Base-by-base conservation (phyloP, 2,113 vertebrate species). In the Anser brachyrhynchus region DNA sequence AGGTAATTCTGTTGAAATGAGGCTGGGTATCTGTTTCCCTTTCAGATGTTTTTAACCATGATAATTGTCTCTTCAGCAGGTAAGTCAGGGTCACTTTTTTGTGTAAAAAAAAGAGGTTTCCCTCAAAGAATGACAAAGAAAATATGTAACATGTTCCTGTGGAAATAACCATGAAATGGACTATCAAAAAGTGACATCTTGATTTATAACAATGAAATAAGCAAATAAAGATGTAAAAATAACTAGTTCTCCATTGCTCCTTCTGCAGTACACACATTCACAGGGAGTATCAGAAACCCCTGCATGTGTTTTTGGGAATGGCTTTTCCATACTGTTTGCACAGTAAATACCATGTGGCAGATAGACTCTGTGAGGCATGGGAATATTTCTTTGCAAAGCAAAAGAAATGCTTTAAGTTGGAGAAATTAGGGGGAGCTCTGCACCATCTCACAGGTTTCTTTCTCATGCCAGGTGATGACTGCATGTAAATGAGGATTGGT, bases 291-390 rank as follows among this genome's bases (percentile, higher is more conserved):
- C 59, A 58, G 70, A 52, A 55, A 35, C 22, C 20, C 44, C 31
- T 9, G 22, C 18, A 31, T 0, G 0, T 29, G 7, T 13, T 29
- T 58, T 52, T 25, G 67, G 59, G 21, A 66, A 12, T 5, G 57
- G 13, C 41, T 69, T 91, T 54, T 28, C n/a, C 29, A 8, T 14
- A 7, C 8, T 20, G 2, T 29, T 61, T 44, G 43, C 39, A 18
- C 11, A 13, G n/a, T 2, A n/a, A 44, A 65, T 4, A 21, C 10
- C 2, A 2, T 4, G 0, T 2, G 51, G 49, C 2, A 3, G 22
- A 15, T 1, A 2, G 64, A 43, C 3, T 0, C 11, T 13, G 28
- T 3, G 6, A 43, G 39, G 13, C 21, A 29, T 0, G 14, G 16
- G 4, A 37, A 33, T 25, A 20, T 49, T 80, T 22, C 23, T 71